These are phyloP conservation scores for Anoncus sp. DNA, from an alignment of 2,888 invertebrate genomes.

Conservation along the genomic window DNA sequence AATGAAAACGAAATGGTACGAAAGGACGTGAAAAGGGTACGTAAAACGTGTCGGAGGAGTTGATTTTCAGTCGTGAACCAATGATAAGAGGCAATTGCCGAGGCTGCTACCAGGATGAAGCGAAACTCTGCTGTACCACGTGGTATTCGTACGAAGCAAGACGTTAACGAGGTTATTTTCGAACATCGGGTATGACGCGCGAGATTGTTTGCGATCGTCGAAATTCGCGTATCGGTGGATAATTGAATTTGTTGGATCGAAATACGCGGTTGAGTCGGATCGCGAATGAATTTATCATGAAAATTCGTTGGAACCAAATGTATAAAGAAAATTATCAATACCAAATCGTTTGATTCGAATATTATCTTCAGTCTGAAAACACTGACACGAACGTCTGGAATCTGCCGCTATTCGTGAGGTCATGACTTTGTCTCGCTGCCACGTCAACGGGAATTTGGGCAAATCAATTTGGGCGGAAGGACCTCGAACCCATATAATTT, in stretches of 20 bases:
- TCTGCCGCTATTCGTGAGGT: no score
- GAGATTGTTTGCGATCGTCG: neutral
- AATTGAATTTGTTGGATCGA: neutral
- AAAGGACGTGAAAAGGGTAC: constrained; percentile 66
- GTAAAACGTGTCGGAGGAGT: neutral
- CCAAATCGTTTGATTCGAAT: neutral
- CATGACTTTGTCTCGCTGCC: no score
- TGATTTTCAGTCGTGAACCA: constrained; percentile 21
- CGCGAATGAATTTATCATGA: neutral
- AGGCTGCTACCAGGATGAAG: constrained; percentile 1
- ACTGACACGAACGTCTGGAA: no score
- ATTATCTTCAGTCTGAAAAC: no score
- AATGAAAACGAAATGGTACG: constrained; percentile 73
- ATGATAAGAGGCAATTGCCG: constrained; percentile 1
- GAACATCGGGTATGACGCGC: neutral
- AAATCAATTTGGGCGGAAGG: no score
- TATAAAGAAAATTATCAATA: no score
- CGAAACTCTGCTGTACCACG: neutral
- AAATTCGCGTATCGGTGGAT: neutral
- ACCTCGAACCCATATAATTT: no score
- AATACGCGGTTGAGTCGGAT: neutral
- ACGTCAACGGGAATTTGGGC: no score
- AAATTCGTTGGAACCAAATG: neutral
- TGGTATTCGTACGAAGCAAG: no score
- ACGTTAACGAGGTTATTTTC: constrained; percentile 12